phyloP scores from a whole-genome alignment of 2,888 invertebrate genomes.

The Schizaphis graminum region DNA sequence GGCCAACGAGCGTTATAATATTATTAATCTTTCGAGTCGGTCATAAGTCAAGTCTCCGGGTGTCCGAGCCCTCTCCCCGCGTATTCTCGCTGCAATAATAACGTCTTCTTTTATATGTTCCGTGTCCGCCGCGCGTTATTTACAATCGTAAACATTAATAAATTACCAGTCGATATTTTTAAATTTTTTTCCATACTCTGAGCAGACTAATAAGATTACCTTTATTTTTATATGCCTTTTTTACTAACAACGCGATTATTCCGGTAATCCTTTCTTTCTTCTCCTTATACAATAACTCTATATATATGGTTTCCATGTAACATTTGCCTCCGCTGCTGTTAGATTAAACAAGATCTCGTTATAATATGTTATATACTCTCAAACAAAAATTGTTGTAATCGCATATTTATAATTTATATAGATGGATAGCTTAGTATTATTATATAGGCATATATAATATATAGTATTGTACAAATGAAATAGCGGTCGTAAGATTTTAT shows the following conservation, averaged over 20 bases:
- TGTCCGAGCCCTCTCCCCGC: neutral
- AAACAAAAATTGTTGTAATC: neutral
- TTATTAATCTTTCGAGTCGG: neutral
- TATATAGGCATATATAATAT: neutral
- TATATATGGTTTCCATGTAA: neutral
- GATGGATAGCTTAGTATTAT: neutral
- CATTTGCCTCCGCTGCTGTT: neutral
- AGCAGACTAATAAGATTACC: neutral
- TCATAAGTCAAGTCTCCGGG: conserved; percentile 28
- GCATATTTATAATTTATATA: neutral
- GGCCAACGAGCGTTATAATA: neutral
- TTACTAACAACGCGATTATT: conserved; percentile 15
- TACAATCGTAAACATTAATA: conserved; percentile 63
- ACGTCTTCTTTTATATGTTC: neutral
- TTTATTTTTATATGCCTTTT: conserved; percentile 23
- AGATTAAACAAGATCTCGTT: neutral
- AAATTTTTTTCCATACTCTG: neutral
- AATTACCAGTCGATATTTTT: conserved; percentile 53
- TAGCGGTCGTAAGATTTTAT: neutral
- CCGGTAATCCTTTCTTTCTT: conserved; percentile 6
- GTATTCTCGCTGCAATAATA: neutral
- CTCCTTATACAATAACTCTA: neutral
- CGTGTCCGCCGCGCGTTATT: conserved; percentile 53
- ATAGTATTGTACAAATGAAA: neutral
- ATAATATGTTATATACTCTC: neutral